These are phyloP conservation scores for Dynastes grantii DNA, from an alignment of 2,888 invertebrate genomes.

Conservation along the genomic window DNA sequence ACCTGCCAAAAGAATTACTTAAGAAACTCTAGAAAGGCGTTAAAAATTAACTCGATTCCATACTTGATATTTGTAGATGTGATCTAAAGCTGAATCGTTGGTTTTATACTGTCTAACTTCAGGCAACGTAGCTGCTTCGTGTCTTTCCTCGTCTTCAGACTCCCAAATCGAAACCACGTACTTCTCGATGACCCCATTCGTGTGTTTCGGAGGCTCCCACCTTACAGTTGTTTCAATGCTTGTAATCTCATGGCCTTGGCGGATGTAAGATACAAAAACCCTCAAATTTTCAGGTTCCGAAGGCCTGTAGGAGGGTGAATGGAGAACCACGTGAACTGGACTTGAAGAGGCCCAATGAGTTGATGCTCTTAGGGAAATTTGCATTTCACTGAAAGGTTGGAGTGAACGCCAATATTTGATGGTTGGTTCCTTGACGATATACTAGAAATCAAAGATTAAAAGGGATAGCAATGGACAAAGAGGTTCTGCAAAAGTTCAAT, in stretches of 20 bases:
- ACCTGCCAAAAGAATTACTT: constrained; percentile 72
- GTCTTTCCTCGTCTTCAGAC: constrained; percentile 68
- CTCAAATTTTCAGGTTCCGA: constrained; percentile 82
- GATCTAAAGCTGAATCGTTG: constrained; percentile 51
- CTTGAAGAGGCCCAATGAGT: constrained; percentile 90
- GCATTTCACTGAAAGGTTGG: constrained; percentile 81
- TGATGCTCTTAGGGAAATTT: constrained; percentile 84
- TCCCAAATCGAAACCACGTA: constrained; percentile 84
- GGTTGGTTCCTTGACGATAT: constrained; percentile 73
- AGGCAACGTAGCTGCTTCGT: constrained; percentile 72
- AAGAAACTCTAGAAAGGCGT: not conserved
- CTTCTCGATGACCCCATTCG: constrained; percentile 83
- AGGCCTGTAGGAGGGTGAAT: constrained; percentile 88
- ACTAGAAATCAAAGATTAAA: constrained; percentile 62
- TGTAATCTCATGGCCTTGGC: constrained; percentile 53
- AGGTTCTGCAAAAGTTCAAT: not conserved
- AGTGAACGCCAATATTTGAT: constrained; percentile 73
- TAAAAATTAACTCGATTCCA: not conserved
- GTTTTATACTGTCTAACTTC: constrained; percentile 31
- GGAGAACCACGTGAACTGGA: constrained; percentile 75
- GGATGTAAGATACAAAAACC: constrained; percentile 78
- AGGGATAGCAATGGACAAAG: not conserved
- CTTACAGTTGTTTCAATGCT: constrained; percentile 79
- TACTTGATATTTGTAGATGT: constrained; percentile 44
- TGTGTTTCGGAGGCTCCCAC: constrained; percentile 84